phyloP scores from a whole-genome alignment of 1,140 invertebrate species.

The Drosophila dunni region DNA sequence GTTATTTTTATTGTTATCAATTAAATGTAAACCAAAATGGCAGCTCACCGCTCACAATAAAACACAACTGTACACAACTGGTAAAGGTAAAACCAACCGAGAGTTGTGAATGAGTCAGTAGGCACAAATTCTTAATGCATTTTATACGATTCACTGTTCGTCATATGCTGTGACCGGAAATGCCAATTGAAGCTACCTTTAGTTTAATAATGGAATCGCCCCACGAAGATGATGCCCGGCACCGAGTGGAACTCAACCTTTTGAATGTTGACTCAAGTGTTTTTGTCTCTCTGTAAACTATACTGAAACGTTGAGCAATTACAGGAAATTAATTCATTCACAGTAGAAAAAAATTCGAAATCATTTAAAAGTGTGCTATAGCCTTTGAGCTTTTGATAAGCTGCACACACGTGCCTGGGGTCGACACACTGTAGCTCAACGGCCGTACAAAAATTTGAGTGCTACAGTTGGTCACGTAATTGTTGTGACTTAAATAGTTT shows the following conservation, averaged over 20 bases:
- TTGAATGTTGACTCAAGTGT: constrained; percentile 58
- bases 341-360: neutral
- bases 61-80: constrained; percentile 50
- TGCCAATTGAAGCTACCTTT: constrained; percentile 80
- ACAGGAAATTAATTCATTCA: constrained; percentile 41
- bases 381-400: constrained; percentile 21
- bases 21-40: constrained; percentile 78
- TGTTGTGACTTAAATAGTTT: no score
- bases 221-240: constrained; percentile 58
- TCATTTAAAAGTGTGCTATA: constrained; percentile 1
- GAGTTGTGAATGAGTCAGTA: constrained; percentile 61
- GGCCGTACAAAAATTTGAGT: neutral
- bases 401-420: constrained; percentile 9
- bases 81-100: constrained; percentile 58
- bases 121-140: constrained; percentile 58
- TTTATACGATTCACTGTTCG: constrained; percentile 49
- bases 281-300: neutral
- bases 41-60: constrained; percentile 50
- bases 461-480: no score
- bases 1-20: constrained; percentile 70
- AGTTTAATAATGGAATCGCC: constrained; percentile 61
- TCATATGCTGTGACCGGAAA: constrained; percentile 62
- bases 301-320: neutral
- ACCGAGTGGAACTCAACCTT: constrained; percentile 34
- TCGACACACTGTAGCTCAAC: neutral